Evolutionary conservation across 2,888 invertebrate species (phyloP).

Genomic region (Parnassius orleans): DNA sequence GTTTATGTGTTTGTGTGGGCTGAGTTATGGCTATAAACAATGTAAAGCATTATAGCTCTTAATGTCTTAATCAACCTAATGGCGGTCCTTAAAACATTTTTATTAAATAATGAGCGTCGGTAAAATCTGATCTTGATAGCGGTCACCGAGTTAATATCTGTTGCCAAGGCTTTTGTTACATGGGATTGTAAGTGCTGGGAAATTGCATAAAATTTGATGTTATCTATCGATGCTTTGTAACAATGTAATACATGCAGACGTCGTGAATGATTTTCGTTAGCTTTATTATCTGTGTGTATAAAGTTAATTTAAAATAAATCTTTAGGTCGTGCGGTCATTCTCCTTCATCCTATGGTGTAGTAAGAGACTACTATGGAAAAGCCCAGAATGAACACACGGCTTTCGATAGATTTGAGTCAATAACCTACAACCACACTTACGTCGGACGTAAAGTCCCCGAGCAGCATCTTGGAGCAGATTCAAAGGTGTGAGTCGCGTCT

Average conservation of each 20-base stretch:
- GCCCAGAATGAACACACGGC: too few species aligned
- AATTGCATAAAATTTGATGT: slow-evolving; percentile 9
- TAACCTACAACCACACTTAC: too few species aligned
- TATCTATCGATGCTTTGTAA: not conserved
- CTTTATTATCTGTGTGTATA: too few species aligned
- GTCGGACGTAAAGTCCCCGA: too few species aligned
- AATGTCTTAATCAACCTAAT: slow-evolving; percentile 28
- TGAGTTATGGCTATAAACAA: slow-evolving; percentile 23
- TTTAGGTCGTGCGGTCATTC: too few species aligned
- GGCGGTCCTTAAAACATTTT: slow-evolving; percentile 19
- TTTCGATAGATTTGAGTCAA: too few species aligned
- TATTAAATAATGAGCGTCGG: slow-evolving; percentile 25
- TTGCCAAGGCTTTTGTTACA: slow-evolving; percentile 12
- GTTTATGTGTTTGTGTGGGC: slow-evolving; percentile 19
- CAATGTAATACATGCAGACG: not conserved
- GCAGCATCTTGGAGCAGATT: too few species aligned
- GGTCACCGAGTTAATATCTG: slow-evolving; percentile 12
- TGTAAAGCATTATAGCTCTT: slow-evolving; percentile 21
- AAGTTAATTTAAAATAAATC: too few species aligned
- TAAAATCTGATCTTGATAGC: slow-evolving; percentile 25
- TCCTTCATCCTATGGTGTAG: too few species aligned
- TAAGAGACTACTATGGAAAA: too few species aligned
- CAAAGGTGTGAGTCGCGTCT: too few species aligned
- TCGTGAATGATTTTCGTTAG: not conserved
- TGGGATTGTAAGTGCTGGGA: slow-evolving; percentile 12